Conservation (phyloP, 2,797 vertebrate species). For the Myotis findleyi region DNA sequence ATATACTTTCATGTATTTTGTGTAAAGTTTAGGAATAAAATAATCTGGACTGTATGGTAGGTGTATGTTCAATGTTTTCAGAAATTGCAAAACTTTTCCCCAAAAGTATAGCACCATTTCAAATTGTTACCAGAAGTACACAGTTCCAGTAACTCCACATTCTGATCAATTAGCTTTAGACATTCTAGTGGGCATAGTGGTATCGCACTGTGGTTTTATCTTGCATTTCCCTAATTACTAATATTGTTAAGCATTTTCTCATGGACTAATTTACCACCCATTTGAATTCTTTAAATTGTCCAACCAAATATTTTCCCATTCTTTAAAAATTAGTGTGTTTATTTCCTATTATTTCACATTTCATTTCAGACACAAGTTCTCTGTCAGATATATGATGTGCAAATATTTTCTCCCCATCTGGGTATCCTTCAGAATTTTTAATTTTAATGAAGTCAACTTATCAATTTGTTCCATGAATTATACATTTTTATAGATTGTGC, state of each 20-base stretch:
- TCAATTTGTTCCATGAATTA: background rate
- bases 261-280: background rate
- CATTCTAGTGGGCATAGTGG: background rate
- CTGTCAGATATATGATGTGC: background rate
- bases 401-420: background rate
- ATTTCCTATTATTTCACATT: slow-evolving; percentile 22
- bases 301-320: background rate
- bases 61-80: background rate
- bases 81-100: background rate
- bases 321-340: background rate
- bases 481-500: background rate
- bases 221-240: background rate
- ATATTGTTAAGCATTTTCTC: background rate
- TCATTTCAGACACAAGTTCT: background rate
- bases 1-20: background rate
- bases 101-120: background rate
- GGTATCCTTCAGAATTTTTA: background rate
- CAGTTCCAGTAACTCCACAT: background rate
- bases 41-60: background rate
- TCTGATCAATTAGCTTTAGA: background rate
- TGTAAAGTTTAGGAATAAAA: background rate
- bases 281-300: background rate
- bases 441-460: background rate
- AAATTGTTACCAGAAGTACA: background rate
- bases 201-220: background rate